These are phyloP conservation scores for Cebidichthys violaceus DNA, from an alignment of 2,113 vertebrate species.

Conservation along the genomic window DNA sequence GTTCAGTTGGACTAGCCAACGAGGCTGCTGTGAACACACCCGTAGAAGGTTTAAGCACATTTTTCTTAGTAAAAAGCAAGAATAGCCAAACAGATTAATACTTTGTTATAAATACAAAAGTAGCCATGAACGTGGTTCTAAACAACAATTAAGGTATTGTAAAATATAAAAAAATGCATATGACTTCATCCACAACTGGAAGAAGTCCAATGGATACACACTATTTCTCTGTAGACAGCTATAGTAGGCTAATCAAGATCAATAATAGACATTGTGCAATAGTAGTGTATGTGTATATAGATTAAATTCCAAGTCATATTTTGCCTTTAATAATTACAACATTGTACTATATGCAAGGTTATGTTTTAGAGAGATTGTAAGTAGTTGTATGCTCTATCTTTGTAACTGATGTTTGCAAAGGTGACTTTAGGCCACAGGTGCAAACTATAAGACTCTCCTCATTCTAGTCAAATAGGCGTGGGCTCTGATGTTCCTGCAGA, in stretches of 20 bases:
- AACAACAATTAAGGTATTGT: not conserved
- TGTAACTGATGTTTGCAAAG: not conserved
- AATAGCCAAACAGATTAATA: not conserved
- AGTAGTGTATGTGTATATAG: not conserved
- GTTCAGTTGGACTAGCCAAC: not conserved
- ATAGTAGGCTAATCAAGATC: not conserved
- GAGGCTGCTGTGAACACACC: no score
- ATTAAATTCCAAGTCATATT: not conserved
- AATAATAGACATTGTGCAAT: not conserved
- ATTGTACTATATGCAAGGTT: not conserved
- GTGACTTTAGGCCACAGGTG: conserved; percentile 13
- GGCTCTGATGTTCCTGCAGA: conserved; percentile 18
- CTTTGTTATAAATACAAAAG: not conserved
- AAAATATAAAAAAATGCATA: not conserved
- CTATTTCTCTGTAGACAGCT: not conserved
- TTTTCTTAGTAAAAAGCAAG: not conserved
- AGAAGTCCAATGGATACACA: not conserved
- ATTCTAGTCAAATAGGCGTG: conserved; percentile 9
- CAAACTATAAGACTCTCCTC: not conserved
- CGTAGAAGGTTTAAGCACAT: not conserved
- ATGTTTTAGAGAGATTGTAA: not conserved
- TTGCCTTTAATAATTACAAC: not conserved
- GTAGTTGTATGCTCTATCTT: not conserved
- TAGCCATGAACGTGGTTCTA: not conserved
- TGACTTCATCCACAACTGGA: not conserved